A percentile compares a stretch with the other conserved stretches of the same genome.
These are phyloP conservation scores for Oreochromis mossambicus DNA, from an alignment of 2,797 vertebrate genomes.

Conservation along the genomic window DNA sequence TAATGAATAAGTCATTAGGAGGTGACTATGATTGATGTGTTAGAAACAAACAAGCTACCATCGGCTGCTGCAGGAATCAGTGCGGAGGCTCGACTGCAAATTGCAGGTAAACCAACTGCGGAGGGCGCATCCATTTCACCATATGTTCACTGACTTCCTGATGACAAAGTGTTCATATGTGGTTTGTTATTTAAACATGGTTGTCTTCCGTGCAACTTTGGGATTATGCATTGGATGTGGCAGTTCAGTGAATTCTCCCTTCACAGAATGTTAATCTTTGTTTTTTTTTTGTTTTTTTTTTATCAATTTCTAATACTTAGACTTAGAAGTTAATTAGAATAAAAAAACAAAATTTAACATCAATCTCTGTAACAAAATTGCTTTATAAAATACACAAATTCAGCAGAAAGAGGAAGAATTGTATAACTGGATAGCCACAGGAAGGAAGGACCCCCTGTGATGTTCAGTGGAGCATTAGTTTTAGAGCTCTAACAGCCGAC, in stretches of 20 bases:
- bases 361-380: neutral
- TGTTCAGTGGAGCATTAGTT: neutral
- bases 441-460: neutral
- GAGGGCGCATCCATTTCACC: slow-evolving; percentile 10
- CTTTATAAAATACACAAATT: neutral
- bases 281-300: neutral
- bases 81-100: slow-evolving; percentile 32
- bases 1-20: slow-evolving; percentile 82
- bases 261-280: slow-evolving; percentile 10
- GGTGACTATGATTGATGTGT: slow-evolving; percentile 75
- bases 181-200: slow-evolving; percentile 14
- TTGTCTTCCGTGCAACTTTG: neutral
- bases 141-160: slow-evolving; percentile 28
- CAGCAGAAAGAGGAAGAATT: neutral
- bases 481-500: slow-evolving; percentile 2
- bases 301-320: neutral
- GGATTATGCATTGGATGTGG: neutral
- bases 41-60: slow-evolving; percentile 62
- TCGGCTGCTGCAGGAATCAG: slow-evolving; percentile 32
- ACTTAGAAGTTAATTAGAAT: slow-evolving; percentile 18
- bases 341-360: neutral
- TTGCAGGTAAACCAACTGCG: slow-evolving; percentile 44
- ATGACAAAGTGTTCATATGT: slow-evolving; percentile 2
- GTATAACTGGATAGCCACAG: neutral
- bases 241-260: neutral